Percentiles rank a stretch among this genome's conserved stretches.
phyloP scores from a whole-genome alignment of 2,113 vertebrate genomes.

The Prunella himalayana region DNA sequence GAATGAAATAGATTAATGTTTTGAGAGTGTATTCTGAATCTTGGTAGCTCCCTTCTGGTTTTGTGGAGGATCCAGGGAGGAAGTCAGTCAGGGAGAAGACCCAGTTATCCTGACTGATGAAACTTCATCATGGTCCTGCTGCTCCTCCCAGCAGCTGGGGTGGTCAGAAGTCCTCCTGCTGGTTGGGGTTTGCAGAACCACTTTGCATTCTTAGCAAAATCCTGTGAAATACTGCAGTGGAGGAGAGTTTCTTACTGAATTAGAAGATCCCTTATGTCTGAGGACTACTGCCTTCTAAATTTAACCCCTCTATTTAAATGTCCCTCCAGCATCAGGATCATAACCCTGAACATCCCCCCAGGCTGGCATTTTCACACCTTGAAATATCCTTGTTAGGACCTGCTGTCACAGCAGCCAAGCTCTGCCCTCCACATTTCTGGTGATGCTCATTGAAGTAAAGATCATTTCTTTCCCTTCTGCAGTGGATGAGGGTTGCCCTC shows the following conservation, averaged over 20 bases:
- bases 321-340: background rate
- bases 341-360: background rate
- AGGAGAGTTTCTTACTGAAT: background rate
- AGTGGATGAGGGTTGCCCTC: background rate
- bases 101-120: background rate
- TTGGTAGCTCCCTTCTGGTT: background rate
- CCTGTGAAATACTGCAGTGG: background rate
- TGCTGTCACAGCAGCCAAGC: background rate
- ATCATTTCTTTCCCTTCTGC: background rate
- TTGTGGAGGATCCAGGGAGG: background rate
- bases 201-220: background rate
- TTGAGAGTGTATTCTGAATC: background rate
- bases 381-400: background rate
- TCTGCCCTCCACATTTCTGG: background rate
- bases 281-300: background rate
- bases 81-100: background rate
- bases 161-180: background rate
- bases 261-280: background rate
- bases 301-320: background rate
- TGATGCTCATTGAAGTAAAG: background rate
- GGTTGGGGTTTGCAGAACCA: background rate
- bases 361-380: background rate
- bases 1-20: background rate
- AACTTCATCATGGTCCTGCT: background rate
- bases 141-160: background rate